Percentiles rank a stretch among this genome's conserved stretches.
These are phyloP conservation scores for Epinotia ramella DNA, from an alignment of 2,888 invertebrate genomes.

Conservation along the genomic window DNA sequence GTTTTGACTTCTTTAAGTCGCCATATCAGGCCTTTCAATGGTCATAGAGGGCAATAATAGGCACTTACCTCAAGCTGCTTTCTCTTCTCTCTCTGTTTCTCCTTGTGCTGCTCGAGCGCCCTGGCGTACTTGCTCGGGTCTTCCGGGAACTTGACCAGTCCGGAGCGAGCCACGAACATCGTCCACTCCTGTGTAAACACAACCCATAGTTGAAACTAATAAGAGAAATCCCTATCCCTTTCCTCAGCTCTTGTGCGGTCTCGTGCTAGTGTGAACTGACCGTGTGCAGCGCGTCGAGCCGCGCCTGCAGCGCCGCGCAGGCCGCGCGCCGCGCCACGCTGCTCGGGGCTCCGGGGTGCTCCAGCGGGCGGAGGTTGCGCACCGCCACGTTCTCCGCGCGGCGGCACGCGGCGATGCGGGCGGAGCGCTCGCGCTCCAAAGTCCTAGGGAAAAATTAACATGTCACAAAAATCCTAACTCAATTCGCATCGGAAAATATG, in stretches of 20 bases:
- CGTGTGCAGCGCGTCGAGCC: conserved; percentile 64
- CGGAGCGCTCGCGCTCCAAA: conserved; percentile 74
- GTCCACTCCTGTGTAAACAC: conserved; percentile 74
- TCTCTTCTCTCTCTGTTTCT: conserved; percentile 70
- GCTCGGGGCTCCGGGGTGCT: conserved; percentile 63
- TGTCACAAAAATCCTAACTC: too few species aligned
- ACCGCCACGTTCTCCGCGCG: conserved; percentile 65
- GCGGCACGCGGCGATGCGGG: conserved; percentile 70
- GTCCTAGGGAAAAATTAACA: too few species aligned
- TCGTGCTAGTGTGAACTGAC: conserved; percentile 27
- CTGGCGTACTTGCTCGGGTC: conserved; percentile 73
- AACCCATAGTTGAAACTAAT: neutral
- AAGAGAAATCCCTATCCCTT: neutral
- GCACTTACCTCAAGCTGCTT: conserved; percentile 73
- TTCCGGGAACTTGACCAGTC: conserved; percentile 76
- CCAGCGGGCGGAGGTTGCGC: conserved; percentile 68
- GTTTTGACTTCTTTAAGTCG: too few species aligned
- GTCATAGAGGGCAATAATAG: too few species aligned
- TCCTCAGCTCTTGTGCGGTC: too few species aligned
- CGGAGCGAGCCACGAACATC: conserved; percentile 79
- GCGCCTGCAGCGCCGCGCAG: conserved; percentile 62
- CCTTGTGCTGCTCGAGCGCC: conserved; percentile 71
- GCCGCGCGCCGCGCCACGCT: conserved; percentile 65
- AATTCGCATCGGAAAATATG: too few species aligned
- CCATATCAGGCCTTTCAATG: too few species aligned